Base-by-base conservation (phyloP, 1,140 invertebrate genomes). In the Probaryconus sp. region DNA sequence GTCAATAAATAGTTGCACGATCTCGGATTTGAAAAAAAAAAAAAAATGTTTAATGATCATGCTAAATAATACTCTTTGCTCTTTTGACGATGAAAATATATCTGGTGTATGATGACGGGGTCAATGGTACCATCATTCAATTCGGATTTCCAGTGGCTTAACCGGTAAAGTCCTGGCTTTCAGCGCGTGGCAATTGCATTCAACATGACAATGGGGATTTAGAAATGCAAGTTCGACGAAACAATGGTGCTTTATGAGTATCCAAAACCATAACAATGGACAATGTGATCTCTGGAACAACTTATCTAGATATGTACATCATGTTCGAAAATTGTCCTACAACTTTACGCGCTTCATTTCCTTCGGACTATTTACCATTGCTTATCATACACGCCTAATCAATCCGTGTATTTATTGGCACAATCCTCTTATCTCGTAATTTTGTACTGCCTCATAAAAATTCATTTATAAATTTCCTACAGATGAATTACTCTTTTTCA, bases 231-330 rank as follows among this genome's bases (percentile, higher is more conserved):
- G 79, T 73, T 81, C 76, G 42, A 70, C 72, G 76, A 84, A 83
- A 84, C 82, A 85, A 84, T 83, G 40, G 77, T 77, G 73, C 81
- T 83, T 83, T 82, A 83, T 80, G 83, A 82, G 81, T 77, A 79
- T 65, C 76, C 79, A 77, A 81, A 83, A 79, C 77, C 47, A 69
- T 64, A 64, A 76, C 80, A 83, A 81, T 80, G 70, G 75, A 80
- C 77, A 64, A 17, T 65, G 31, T 61, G 55, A 61, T 61, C 61
- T 67, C 24, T 53, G 37, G 51, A 65, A 51, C 51, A 67, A 70
- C 56, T 68, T 53, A 55, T 51, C 40, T 16, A 42, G 31, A 47
- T 50, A 43, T 55, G 45, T 67, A 61, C 35, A 51, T 37, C 24
- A 33, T 42, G 28, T 20, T 21, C 45, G 14, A 56, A 61, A 65